These are phyloP conservation scores for Calidris pygmaea DNA, from an alignment of 2,113 vertebrate species.

Conservation along the genomic window DNA sequence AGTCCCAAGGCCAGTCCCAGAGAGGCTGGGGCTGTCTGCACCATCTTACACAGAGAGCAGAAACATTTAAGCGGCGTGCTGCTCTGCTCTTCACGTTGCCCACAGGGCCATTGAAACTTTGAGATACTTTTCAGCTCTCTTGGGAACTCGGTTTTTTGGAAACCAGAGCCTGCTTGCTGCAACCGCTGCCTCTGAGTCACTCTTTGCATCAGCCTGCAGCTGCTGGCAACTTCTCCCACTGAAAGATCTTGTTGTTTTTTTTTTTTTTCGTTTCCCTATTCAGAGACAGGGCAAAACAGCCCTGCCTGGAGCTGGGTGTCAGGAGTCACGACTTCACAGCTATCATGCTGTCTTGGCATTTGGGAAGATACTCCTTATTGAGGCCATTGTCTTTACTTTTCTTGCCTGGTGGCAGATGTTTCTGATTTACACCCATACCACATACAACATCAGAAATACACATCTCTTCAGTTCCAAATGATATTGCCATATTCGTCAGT, in stretches of 20 bases:
- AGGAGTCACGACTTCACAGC: neutral
- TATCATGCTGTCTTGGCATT: neutral
- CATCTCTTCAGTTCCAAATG: neutral
- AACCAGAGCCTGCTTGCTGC: neutral
- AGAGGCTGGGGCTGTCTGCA: neutral
- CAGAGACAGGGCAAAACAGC: neutral
- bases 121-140: neutral
- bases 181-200: neutral
- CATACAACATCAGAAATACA: neutral
- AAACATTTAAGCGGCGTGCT: rapidly evolving
- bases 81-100: neutral
- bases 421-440: neutral
- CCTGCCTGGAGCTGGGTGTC: neutral
- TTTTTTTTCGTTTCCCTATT: neutral
- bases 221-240: neutral
- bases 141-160: neutral
- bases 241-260: neutral
- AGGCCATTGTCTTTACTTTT: neutral
- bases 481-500: neutral
- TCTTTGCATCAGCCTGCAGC: neutral
- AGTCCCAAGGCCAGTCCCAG: rapidly evolving
- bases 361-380: neutral
- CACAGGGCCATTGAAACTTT: neutral
- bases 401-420: neutral
- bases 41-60: neutral